A percentile compares a stretch with the other conserved stretches of the same genome.
Conservation (phyloP, 2,888 invertebrate species). For the Trichogramma dendrolimi region DNA sequence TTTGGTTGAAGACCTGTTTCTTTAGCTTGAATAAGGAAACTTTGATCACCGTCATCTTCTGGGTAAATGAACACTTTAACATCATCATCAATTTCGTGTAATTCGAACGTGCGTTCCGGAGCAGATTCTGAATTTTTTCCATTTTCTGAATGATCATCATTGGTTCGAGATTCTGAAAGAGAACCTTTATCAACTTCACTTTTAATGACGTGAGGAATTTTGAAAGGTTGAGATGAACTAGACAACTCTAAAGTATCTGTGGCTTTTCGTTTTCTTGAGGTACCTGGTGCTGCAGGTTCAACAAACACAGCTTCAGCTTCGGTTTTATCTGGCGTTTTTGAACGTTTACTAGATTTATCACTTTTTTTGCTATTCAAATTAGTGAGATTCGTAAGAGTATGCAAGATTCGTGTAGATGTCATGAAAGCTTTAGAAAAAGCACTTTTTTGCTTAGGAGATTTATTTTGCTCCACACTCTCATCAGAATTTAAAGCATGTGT, state of each 20-base stretch:
- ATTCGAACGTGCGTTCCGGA: conserved; percentile 11
- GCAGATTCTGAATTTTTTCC: background rate
- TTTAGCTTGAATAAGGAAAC: conserved; percentile 45
- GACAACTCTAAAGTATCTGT: conserved; percentile 36
- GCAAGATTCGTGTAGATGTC: conserved; percentile 46
- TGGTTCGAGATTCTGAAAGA: background rate
- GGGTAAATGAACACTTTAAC: conserved; percentile 46
- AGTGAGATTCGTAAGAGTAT: conserved; percentile 46
- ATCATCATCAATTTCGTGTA: conserved; percentile 35
- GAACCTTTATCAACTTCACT: conserved; percentile 17
- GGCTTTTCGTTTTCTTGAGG: conserved; percentile 45
- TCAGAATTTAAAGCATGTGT: conserved; percentile 39
- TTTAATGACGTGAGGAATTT: conserved; percentile 38
- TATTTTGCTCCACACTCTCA: conserved; percentile 34
- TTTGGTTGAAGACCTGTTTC: conserved; percentile 30
- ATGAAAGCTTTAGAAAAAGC: conserved; percentile 43
- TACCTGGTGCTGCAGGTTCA: conserved; percentile 20
- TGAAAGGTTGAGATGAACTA: conserved; percentile 36
- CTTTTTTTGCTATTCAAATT: conserved; percentile 23
- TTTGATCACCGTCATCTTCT: conserved; percentile 44
- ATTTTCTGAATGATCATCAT: background rate
- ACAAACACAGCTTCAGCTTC: conserved; percentile 2
- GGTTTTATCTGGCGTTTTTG: background rate
- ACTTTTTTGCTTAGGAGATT: conserved; percentile 32
- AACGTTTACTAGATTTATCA: conserved; percentile 9